Conservation (phyloP, 2,888 invertebrate species). For the Dryobota labecula region DNA sequence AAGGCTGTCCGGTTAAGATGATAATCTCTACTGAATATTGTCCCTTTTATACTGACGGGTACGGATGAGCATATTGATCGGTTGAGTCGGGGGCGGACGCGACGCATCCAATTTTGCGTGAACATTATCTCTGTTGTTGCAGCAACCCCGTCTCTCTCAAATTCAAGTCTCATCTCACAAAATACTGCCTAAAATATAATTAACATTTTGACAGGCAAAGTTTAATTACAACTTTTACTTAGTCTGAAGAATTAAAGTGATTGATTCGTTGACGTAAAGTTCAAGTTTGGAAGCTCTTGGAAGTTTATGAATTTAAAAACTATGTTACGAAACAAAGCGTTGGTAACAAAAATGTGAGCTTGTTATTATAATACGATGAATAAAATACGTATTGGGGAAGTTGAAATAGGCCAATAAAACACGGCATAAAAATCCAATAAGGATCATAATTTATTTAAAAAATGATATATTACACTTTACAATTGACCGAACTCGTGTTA, state of each 20-base stretch:
- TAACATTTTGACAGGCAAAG: conserved; percentile 62
- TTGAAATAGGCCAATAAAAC: conserved; percentile 73
- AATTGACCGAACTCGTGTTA: conserved; percentile 85
- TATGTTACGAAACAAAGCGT: neutral
- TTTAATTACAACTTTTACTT: conserved; percentile 63
- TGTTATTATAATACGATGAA: neutral
- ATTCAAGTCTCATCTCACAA: conserved; percentile 73
- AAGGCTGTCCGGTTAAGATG: conserved; percentile 56
- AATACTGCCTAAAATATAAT: conserved; percentile 70
- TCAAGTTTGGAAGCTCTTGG: neutral
- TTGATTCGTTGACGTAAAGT: conserved; percentile 3
- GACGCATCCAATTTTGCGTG: conserved; percentile 79
- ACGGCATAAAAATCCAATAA: conserved; percentile 85
- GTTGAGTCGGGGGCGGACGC: conserved; percentile 60
- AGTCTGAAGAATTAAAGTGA: conserved; percentile 6
- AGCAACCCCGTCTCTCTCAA: conserved; percentile 73
- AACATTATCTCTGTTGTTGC: conserved; percentile 81
- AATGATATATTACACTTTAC: conserved; percentile 89
- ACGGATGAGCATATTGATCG: conserved; percentile 60
- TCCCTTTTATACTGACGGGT: conserved; percentile 55
- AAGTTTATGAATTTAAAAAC: neutral
- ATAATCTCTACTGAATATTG: conserved; percentile 57
- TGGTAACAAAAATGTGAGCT: neutral
- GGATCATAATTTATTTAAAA: conserved; percentile 89
- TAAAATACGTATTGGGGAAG: too few species aligned